Evolutionary conservation across 1,140 invertebrate species (phyloP).

Genomic region (Macrobrachium nipponense): DNA sequence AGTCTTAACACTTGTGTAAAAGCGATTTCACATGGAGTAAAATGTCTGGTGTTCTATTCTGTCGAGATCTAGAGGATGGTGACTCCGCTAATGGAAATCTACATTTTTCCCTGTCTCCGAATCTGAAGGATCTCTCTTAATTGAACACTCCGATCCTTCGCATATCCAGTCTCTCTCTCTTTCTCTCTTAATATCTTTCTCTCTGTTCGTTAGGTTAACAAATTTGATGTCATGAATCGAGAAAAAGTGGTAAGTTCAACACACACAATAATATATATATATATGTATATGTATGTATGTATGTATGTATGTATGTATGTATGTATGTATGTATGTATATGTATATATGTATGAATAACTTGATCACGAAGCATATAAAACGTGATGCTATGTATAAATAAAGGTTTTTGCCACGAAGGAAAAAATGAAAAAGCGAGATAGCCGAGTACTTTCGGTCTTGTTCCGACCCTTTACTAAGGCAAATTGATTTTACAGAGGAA

Average conservation of each 20-base stretch:
- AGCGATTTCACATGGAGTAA: too few species aligned
- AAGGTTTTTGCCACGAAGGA: too few species aligned
- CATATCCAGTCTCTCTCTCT: neutral
- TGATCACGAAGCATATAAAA: too few species aligned
- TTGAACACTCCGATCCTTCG: constrained; percentile 10
- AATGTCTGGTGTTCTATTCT: too few species aligned
- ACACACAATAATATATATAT: too few species aligned
- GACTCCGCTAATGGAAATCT: constrained; percentile 12
- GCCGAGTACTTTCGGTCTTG: too few species aligned
- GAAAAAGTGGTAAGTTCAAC: neutral
- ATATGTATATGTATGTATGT: neutral
- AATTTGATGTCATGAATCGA: neutral
- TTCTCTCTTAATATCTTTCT: constrained; percentile 23
- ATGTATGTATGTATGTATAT: neutral
- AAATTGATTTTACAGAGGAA: too few species aligned
- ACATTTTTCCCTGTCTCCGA: neutral
- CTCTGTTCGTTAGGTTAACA: neutral
- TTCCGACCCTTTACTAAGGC: too few species aligned
- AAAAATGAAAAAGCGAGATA: too few species aligned
- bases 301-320: neutral
- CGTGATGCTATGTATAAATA: too few species aligned
- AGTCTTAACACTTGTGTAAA: too few species aligned
- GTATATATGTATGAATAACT: too few species aligned
- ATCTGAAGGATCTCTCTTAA: constrained; percentile 27
- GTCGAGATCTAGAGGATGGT: neutral